Base-by-base conservation (phyloP, 53 echinoderm and acorn worm species). In the Echinarachnius parma region DNA sequence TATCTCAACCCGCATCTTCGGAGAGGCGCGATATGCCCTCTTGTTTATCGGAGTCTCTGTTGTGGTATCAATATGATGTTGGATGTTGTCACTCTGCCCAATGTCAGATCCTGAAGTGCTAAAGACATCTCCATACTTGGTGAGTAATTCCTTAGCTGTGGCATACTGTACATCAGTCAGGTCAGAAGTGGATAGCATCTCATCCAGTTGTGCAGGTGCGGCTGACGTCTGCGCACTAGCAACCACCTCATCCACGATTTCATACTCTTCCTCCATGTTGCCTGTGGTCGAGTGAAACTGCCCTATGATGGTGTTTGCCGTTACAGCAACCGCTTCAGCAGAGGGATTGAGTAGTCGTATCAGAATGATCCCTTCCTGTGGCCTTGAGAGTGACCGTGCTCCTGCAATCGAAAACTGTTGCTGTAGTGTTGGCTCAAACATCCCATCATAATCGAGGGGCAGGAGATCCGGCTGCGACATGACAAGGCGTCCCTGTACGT, bases 21-120 rank as follows among this genome's bases (percentile, higher is more conserved):
- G 77, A 7, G 83, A 77, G 19, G 83, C 77, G 24, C 32, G 66
- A 5, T 66, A 66, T 0, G 66, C 50, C 20, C 48, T 24, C 49
- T 66, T 48, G 24, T 21, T 31, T n/a, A 66, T 48, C 5, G 66
- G 66, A 49, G 50, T 31, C 4, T 49, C 49, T 4, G 49, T 31
- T 28, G 66, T 21, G 16, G 48, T 66, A 32, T 31, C 3, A 20
- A 66, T 66, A 5, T 66, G 49, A 21, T 66, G 66, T 30, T 48
- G 21, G 4, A 49, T 49, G 19, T 31, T 3, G 21, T 49, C 66
- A 46, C 48, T 66, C 49, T 49, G 48, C 2, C 66, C 48, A 14
- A 66, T 66, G 20, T 66, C 66, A 1, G 47, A 5, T 5, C 48
- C 28, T 0, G 49, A 26, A 2, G 50, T 15, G 30, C 66, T 66